Conservation (phyloP, 2,888 invertebrate genomes). For the Opisthograptis luteolata region DNA sequence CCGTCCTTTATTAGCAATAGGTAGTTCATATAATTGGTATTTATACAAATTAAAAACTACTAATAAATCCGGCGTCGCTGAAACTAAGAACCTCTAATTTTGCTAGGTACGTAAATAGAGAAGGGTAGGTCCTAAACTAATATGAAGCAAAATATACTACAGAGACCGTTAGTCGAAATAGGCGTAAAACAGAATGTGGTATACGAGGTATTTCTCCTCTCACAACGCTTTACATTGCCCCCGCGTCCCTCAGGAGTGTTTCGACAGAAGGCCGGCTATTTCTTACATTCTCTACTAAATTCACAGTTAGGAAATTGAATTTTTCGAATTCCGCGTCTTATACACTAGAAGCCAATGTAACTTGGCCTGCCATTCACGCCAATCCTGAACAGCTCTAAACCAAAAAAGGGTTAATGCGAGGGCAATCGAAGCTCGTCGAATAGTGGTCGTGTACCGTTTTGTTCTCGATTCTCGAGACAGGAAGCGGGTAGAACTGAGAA, state of each 20-base stretch:
- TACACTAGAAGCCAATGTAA: constrained; percentile 46
- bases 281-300: constrained; percentile 74
- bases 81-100: constrained; percentile 1
- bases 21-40: too few species aligned
- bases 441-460: constrained; percentile 52
- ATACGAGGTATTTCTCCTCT: constrained; percentile 64
- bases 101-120: constrained; percentile 2
- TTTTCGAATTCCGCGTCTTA: constrained; percentile 74
- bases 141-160: constrained; percentile 12
- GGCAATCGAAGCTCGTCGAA: constrained; percentile 46
- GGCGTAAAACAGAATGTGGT: constrained; percentile 45
- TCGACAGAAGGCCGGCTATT: constrained; percentile 67
- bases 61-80: not conserved
- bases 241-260: constrained; percentile 57
- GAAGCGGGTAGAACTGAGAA: constrained; percentile 44
- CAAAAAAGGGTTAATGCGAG: constrained; percentile 42
- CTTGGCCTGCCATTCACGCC: constrained; percentile 45
- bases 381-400: constrained; percentile 30
- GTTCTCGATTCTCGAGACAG: constrained; percentile 50
- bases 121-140: constrained; percentile 12
- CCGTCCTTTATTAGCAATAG: too few species aligned
- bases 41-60: too few species aligned
- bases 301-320: constrained; percentile 79
- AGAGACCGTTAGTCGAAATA: constrained; percentile 33
- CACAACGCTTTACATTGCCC: constrained; percentile 69